These are phyloP conservation scores for Athetis lepigone DNA, from an alignment of 2,888 invertebrate species.

Conservation along the genomic window DNA sequence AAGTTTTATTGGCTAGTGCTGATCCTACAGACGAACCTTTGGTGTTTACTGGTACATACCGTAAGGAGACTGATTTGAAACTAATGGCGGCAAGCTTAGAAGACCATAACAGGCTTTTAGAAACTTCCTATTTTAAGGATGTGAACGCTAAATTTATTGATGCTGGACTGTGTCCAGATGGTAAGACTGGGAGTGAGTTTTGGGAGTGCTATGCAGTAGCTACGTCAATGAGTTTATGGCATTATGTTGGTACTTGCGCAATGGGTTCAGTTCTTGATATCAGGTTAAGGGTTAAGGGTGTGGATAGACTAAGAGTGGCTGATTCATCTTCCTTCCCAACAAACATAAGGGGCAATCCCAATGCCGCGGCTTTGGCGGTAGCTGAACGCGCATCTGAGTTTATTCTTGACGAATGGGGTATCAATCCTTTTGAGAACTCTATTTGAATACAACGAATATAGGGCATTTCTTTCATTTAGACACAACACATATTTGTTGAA, in stretches of 20 bases:
- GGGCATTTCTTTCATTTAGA: too few relatives aligned
- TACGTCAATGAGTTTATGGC: conserved; percentile 59
- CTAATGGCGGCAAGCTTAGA: conserved; percentile 57
- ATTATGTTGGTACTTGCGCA: conserved; percentile 57
- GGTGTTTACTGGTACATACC: conserved; percentile 28
- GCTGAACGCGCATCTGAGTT: conserved; percentile 53
- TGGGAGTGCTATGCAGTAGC: conserved; percentile 55
- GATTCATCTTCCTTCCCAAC: conserved; percentile 57
- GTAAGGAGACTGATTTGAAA: conserved; percentile 56
- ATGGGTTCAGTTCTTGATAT: conserved; percentile 58
- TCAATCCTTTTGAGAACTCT: too few relatives aligned
- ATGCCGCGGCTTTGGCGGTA: conserved; percentile 34
- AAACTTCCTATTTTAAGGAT: conserved; percentile 61
- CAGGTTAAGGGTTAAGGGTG: conserved; percentile 42
- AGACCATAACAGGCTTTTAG: conserved; percentile 62
- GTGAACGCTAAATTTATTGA: conserved; percentile 59
- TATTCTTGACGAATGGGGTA: conserved; percentile 1
- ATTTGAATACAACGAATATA: too few relatives aligned
- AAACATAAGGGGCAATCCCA: conserved; percentile 49
- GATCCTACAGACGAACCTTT: conserved; percentile 47
- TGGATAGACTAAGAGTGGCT: conserved; percentile 41
- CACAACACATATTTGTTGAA: too few relatives aligned
- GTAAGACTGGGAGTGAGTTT: conserved; percentile 31
- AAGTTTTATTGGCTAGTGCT: conserved; percentile 43
- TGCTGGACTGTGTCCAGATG: conserved; percentile 55